Base-by-base conservation (phyloP, 2,113 vertebrate species). In the Nerophis lumbriciformis region DNA sequence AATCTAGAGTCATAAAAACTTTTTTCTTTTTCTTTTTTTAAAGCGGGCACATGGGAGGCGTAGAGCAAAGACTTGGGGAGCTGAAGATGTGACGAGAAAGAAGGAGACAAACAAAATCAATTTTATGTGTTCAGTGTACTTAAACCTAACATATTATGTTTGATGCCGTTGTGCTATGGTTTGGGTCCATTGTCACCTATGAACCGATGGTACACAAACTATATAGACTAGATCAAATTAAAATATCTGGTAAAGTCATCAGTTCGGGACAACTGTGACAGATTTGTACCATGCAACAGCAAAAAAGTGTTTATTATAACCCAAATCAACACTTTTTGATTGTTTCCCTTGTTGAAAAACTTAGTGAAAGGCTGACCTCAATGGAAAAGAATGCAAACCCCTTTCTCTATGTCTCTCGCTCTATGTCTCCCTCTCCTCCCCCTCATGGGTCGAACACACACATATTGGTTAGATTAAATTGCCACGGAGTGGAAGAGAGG, bases 401-500 rank as follows among this genome's bases (percentile, higher is more conserved):
- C 77, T 68, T 61, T 58, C 51, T 66, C 54, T 51, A 53, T 69
- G 10, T 44, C 52, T 53, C 51, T 59, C 53, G 19, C 55, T 11
- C 35, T 53, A 16, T 1, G 5, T 53, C 54, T 56, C 50, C 8
- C 15, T 73, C 80, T 77, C 81, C 80, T 74, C 81, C 83, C 69
- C 81, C 81, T 78, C 50, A 58, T 77, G 77, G 73, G 81, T 72
- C 62, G 74, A 49, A 76, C 71, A 59, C 68, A 50, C 73, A 83
- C 83, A 87, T 79, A 81, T 72, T 83, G 81, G 60, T 82, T 85
- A 79, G 68, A 87, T 85, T 85, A 83, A 78, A 79, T 38, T 78
- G 77, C 78, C 82, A 84, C 78, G 69, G 72, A 54, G 76, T 53
- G 72, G 54, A 64, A 48, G 45, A 42, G 50, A 59, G 45, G 59